These are phyloP conservation scores for Neostethus bicornis DNA, from an alignment of 2,797 vertebrate species.

Conservation along the genomic window DNA sequence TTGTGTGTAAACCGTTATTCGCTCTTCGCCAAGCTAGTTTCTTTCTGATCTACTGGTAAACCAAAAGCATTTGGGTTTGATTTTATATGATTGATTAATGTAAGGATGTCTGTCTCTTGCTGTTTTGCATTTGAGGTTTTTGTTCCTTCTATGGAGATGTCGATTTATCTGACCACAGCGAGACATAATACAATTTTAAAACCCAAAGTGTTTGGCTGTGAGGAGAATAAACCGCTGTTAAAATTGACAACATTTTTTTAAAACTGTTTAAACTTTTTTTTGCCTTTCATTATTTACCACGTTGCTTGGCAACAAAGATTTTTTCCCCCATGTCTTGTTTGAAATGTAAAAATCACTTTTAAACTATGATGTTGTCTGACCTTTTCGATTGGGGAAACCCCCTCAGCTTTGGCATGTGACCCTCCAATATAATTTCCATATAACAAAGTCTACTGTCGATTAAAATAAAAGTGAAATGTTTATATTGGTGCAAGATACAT, in stretches of 20 bases:
- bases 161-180: conserved; percentile 18
- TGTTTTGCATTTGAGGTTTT: not conserved
- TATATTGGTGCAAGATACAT: too few relatives aligned
- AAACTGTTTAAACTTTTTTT: conserved; percentile 3
- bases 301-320: too few relatives aligned
- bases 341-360: conserved; percentile 24
- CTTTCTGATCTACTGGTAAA: too few relatives aligned
- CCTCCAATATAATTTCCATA: too few relatives aligned
- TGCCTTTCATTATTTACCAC: conserved; percentile 20
- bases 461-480: too few relatives aligned
- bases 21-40: too few relatives aligned
- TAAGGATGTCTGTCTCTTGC: not conserved
- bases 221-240: conserved; percentile 28
- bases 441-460: too few relatives aligned
- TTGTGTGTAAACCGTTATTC: too few relatives aligned
- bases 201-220: conserved; percentile 12
- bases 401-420: too few relatives aligned
- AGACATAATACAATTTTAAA: conserved; percentile 22
- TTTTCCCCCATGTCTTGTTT: conserved; percentile 5
- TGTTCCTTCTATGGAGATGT: conserved; percentile 9
- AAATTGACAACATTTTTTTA: conserved; percentile 12
- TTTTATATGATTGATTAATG: too few relatives aligned
- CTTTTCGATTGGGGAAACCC: too few relatives aligned
- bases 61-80: too few relatives aligned
- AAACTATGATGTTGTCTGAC: conserved; percentile 2